Base-by-base conservation (phyloP, 2,888 invertebrate genomes). In the Asteroscopus sphinx region DNA sequence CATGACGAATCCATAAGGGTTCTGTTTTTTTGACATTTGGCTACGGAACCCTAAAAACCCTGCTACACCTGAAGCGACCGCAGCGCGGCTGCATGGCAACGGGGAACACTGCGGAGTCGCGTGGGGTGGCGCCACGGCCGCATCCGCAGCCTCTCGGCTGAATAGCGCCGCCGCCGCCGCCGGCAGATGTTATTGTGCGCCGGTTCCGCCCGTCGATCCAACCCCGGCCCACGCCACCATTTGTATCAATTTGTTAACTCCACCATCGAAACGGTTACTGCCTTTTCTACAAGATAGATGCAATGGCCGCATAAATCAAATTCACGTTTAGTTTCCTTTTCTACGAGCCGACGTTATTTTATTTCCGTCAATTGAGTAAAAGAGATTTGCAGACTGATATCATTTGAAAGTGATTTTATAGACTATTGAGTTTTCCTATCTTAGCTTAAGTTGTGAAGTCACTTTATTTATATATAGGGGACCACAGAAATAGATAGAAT, bases 171-270 rank as follows among this genome's bases (percentile, higher is more conserved):
- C 53, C 56, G 53, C 45, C 68, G 69, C 51, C 62, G 64, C 61
- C 65, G 70, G 68, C 62, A 65, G 68, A 65, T 67, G 52, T 64
- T 70, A 77, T 82, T 80, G 78, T 79, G 69, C 53, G 57, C 61
- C 62, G 62, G 69, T 76, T 77, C 76, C 77, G 74, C 59, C 70
- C 70, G 62, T 68, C 65, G 55, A 53, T 13, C 70, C 42, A 44
- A 37, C 55, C 58, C 61, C 65, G 55, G 52, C 63, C 61, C 56
- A 49, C 61, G 51, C 58, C 71, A 67, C 80, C 75, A 86, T 88
- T 86, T 85, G 83, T 87, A 82, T 83, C 83, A 86, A 86, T 87
- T 87, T 88, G 87, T 81, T 76, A 71, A 77, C 66, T 77, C 62
- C 42, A 52, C 65, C 61, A 74, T 70, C 61, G 57, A 57, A 65